A percentile compares a stretch with the other conserved stretches of the same genome.
These are phyloP conservation scores for Psittacula derbiana DNA, from an alignment of 2,797 vertebrate species.

Conservation along the genomic window DNA sequence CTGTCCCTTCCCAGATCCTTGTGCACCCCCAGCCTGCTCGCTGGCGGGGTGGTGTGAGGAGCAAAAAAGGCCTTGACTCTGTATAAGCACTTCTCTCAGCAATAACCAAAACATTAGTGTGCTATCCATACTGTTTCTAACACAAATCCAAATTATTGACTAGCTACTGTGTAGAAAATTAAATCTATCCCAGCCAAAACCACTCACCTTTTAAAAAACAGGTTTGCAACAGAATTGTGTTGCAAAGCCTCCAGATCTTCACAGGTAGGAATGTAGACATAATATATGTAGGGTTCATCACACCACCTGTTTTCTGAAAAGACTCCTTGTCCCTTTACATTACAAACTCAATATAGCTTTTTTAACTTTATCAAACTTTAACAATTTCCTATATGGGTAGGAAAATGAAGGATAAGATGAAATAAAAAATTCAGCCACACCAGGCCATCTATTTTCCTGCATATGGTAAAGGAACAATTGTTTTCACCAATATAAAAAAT, in stretches of 20 bases:
- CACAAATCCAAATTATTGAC: background rate
- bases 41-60: background rate
- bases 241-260: background rate
- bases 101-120: background rate
- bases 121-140: background rate
- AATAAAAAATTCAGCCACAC: background rate
- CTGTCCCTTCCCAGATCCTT: background rate
- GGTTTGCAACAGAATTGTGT: background rate
- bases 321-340: background rate
- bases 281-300: background rate
- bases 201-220: background rate
- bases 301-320: background rate
- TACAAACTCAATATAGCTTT: background rate
- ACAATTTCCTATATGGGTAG: background rate
- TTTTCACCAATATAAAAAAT: background rate
- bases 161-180: background rate
- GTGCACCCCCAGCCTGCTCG: background rate
- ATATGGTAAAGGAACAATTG: background rate
- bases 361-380: background rate
- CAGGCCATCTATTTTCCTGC: background rate
- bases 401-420: background rate
- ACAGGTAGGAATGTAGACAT: background rate
- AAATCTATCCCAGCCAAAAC: background rate
- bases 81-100: background rate
- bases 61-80: background rate